These are phyloP conservation scores for Zygogramma bicolorata DNA, from an alignment of 2,888 invertebrate genomes.

Conservation along the genomic window DNA sequence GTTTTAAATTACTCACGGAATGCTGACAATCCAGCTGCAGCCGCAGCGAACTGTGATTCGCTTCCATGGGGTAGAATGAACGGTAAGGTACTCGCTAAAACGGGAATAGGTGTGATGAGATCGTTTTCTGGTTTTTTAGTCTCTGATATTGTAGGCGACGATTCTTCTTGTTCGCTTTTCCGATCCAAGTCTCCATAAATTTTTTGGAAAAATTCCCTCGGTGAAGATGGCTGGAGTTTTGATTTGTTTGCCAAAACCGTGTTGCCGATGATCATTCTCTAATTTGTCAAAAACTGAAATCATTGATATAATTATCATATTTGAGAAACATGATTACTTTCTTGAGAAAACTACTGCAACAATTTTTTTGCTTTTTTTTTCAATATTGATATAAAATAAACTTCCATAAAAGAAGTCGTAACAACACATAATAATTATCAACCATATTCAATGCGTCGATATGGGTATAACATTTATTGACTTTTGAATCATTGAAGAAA, in stretches of 20 bases:
- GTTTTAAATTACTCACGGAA: slow-evolving; percentile 65
- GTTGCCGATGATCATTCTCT: slow-evolving; percentile 32
- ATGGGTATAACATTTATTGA: no score
- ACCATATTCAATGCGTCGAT: no score
- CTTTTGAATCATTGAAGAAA: no score
- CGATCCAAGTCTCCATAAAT: slow-evolving; percentile 82
- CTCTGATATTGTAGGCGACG: slow-evolving; percentile 46
- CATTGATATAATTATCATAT: no score
- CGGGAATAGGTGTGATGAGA: slow-evolving; percentile 61
- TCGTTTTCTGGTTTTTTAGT: slow-evolving; percentile 32
- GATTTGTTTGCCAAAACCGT: slow-evolving; percentile 40
- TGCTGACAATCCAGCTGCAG: slow-evolving; percentile 70
- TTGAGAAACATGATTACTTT: no score
- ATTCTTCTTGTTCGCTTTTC: slow-evolving; percentile 34
- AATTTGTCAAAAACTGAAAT: neutral
- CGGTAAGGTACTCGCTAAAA: slow-evolving; percentile 61
- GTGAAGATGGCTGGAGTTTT: slow-evolving; percentile 75
- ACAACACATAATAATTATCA: no score
- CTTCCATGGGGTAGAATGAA: slow-evolving; percentile 61
- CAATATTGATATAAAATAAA: no score
- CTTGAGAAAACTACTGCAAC: no score
- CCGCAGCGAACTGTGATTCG: slow-evolving; percentile 68
- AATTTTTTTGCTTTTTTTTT: no score
- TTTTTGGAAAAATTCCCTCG: slow-evolving; percentile 83
- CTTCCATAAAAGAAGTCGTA: no score